Evolutionary conservation across 2,113 vertebrate genomes (phyloP).

Genomic region (Nipponia nippon): DNA sequence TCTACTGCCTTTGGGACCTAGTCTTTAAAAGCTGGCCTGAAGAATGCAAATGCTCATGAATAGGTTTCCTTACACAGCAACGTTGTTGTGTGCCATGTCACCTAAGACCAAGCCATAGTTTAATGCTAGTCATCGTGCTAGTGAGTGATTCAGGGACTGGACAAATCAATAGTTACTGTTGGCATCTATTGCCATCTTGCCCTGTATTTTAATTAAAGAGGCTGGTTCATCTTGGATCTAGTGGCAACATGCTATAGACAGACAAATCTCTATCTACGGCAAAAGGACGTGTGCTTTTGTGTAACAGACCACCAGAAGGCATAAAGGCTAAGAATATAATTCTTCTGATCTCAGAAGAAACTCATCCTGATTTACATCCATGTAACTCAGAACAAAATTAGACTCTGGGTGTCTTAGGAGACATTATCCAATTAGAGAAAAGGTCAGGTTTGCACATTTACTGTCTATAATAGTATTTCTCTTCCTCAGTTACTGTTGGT

Average conservation of each 20-base stretch:
- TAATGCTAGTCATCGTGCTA: background rate
- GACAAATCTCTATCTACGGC: background rate
- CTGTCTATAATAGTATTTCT: conserved; percentile 2
- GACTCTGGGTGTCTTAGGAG: background rate
- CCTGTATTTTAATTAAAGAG: background rate
- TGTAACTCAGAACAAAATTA: background rate
- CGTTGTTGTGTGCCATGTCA: fast-evolving
- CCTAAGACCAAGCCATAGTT: background rate
- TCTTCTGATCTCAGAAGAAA: background rate
- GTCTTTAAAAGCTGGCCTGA: background rate
- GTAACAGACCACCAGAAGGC: background rate
- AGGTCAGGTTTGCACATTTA: conserved; percentile 23
- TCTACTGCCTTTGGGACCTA: background rate
- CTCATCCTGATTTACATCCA: background rate
- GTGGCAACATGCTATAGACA: background rate
- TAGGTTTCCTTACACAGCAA: background rate
- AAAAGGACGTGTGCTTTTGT: background rate
- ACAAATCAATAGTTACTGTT: background rate
- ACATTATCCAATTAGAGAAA: conserved; percentile 27
- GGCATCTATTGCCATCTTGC: background rate
- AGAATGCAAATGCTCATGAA: background rate
- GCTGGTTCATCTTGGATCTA: background rate
- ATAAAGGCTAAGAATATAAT: background rate
- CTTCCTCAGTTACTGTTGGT: background rate
- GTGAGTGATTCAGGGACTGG: background rate